phyloP scores from a whole-genome alignment of 2,888 invertebrate genomes.

The Drosophila monieri region DNA sequence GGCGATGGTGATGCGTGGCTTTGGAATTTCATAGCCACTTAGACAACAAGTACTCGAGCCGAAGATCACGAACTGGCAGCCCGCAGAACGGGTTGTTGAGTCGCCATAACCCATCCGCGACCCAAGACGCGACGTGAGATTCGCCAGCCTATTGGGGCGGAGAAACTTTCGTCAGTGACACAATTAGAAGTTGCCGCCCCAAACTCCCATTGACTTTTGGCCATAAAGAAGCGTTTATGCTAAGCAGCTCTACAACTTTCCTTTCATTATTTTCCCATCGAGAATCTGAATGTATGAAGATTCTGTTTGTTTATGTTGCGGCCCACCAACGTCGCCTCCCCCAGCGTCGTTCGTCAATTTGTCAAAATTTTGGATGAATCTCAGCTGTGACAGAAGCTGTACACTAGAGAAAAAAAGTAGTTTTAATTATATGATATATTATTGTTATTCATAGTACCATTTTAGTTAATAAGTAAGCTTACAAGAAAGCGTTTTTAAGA shows the following conservation, averaged over 20 bases:
- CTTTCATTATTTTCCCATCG: constrained; percentile 25
- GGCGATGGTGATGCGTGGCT: constrained; percentile 56
- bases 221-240: constrained; percentile 61
- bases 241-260: constrained; percentile 47
- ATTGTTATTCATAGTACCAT: too few species aligned
- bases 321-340: constrained; percentile 61
- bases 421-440: too few species aligned
- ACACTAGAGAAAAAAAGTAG: constrained; percentile 5
- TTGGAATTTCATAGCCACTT: constrained; percentile 72
- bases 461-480: too few species aligned
- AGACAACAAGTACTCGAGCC: constrained; percentile 63
- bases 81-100: constrained; percentile 55
- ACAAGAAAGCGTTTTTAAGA: too few species aligned
- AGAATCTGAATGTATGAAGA: background rate
- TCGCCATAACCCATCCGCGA: constrained; percentile 12
- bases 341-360: constrained; percentile 58
- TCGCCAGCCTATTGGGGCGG: constrained; percentile 39
- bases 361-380: constrained; percentile 59
- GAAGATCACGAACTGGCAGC: constrained; percentile 74
- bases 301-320: constrained; percentile 7
- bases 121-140: constrained; percentile 31
- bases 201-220: constrained; percentile 21
- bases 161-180: constrained; percentile 71
- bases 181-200: constrained; percentile 57
- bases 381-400: constrained; percentile 31